Conservation (phyloP, 2,113 vertebrate species). For the Thamnaconus septentrionalis region DNA sequence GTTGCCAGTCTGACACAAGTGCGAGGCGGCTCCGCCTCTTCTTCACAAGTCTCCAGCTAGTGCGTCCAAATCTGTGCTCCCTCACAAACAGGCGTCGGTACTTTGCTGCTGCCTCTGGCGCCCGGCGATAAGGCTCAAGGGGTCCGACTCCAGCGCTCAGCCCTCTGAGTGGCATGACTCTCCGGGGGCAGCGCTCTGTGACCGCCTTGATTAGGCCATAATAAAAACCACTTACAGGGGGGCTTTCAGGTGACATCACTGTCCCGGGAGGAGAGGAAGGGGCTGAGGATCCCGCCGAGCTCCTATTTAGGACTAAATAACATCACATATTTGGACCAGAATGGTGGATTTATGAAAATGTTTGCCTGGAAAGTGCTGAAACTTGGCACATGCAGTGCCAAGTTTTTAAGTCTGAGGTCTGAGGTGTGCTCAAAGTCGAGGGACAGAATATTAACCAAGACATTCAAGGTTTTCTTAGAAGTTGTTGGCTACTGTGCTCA, state of each 20-base stretch:
- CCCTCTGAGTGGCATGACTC: slow-evolving; percentile 27
- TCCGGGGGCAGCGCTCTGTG: slow-evolving; percentile 53
- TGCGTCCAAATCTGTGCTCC: slow-evolving; percentile 52
- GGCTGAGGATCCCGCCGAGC: too few species aligned
- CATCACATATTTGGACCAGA: too few species aligned
- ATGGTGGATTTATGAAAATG: too few species aligned
- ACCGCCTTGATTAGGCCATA: slow-evolving; percentile 67
- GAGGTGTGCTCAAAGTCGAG: too few species aligned
- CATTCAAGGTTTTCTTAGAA: too few species aligned
- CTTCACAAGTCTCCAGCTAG: slow-evolving; percentile 24
- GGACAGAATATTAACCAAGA: too few species aligned
- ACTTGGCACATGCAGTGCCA: too few species aligned
- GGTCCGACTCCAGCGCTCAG: slow-evolving; percentile 34
- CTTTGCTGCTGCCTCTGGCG: slow-evolving; percentile 60
- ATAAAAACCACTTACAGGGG: slow-evolving; percentile 58
- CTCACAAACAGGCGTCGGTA: slow-evolving; percentile 28
- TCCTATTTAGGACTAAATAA: too few species aligned
- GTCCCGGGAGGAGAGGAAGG: too few species aligned
- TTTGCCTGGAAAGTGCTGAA: too few species aligned
- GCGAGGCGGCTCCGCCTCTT: slow-evolving; percentile 7
- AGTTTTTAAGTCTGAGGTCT: too few species aligned
- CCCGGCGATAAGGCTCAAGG: slow-evolving; percentile 54
- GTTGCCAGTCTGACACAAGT: slow-evolving; percentile 11
- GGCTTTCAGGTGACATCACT: slow-evolving; percentile 58
- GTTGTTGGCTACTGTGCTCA: too few species aligned